Base-by-base conservation (phyloP, 2,113 vertebrate genomes). In the Indicator indicator region DNA sequence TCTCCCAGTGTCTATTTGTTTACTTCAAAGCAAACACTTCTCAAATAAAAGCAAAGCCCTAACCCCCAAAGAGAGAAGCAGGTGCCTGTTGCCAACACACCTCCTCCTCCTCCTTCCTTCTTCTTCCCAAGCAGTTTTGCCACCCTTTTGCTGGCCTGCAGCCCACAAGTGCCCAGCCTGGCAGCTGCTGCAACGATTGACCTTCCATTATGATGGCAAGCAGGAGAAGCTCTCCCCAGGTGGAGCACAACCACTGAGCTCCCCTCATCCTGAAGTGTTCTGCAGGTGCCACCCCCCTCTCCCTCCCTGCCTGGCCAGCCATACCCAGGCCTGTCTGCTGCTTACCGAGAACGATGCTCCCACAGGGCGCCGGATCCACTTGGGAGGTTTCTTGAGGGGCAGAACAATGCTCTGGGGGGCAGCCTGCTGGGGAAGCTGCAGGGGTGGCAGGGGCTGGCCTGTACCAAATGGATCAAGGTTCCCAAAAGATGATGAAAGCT, bases 381-480 rank as follows among this genome's bases (percentile, higher is more conserved):
- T 99, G 16, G 99, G 99, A 1, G 99, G 99, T 82, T 99, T 99
- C 97, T 99, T 99, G 38, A 99, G 96, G 20, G 99, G 99, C 40
- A 98, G 95, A 80, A 99, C 54, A 0, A 96, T 90, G 9, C 94
- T 97, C 54, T 98, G 97, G 30, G 98, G 84, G 16, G 96, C 26
- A 0, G 97, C 11, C 55, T 98, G 95, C 94, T 99, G 99, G 30
- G 99, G 99, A 64, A 99, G 97, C 96, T 99, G 99, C 85, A 99
- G 86, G 0, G 99, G 99, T 3, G 99, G 99, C 33, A 99, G 97
- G 1, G 98, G 95, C 59, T 99, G 99, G 28, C 99, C 99, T 0
- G 97, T 99, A 40, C 99, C 99, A 87, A 99, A 99, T 0, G 99
- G 99, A 97, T 99, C 99, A 2, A 99, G 98, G 96, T 99, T 99